Base-by-base conservation (phyloP, 2,113 vertebrate genomes). In the Delphinapterus leucas region DNA sequence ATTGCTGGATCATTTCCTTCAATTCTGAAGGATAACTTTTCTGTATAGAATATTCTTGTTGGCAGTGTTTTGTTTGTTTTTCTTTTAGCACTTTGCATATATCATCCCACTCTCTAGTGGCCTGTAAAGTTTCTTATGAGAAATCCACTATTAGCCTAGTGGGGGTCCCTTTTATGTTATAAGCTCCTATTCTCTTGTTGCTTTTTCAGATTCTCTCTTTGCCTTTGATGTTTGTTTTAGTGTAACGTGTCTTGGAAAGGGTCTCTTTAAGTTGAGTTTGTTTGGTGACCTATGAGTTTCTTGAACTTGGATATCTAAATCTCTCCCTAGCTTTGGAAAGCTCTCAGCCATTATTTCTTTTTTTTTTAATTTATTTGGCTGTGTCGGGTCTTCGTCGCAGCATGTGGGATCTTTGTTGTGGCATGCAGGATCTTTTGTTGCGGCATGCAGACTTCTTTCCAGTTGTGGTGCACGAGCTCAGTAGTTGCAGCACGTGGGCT, bases 361-460 rank as follows among this genome's bases (percentile, higher is more conserved):
- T 53, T 53, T 53, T 49, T 49, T 14, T 0, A 53, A 53, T 53
- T 53, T 53, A 17, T 53, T 53, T 53, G 53, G 53, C 15, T 53
- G 53, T 0, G 1, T 53, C 1, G 5, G 53, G 53, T 53, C 53
- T 53, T 53, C 15, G 1, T 53, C 15, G 1, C 53, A 53, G 53
- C 53, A 18, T 53, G 53, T 53, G 53, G 53, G 53, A 53, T 53
- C 53, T 53, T 53, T 0, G 53, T 53, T 53, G 53, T 18, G 53
- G 53, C 15, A 53, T 18, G 15, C 15, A 53, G 53, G 53, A 53
- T 6, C 53, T 53, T 53, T 53, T 6, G 15, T 53, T 53, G 53
- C 15, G 1, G 53, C 53, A 53, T 18, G 53, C 15, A 53, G 53
- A 5, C 15, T 53, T 17, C 53, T 53, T 5, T 53, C 53, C 53